Evolutionary conservation across 2,888 invertebrate species (phyloP), one percentile per base, ranked within the genome.

Genomic region (Spilarctia lutea): DNA sequence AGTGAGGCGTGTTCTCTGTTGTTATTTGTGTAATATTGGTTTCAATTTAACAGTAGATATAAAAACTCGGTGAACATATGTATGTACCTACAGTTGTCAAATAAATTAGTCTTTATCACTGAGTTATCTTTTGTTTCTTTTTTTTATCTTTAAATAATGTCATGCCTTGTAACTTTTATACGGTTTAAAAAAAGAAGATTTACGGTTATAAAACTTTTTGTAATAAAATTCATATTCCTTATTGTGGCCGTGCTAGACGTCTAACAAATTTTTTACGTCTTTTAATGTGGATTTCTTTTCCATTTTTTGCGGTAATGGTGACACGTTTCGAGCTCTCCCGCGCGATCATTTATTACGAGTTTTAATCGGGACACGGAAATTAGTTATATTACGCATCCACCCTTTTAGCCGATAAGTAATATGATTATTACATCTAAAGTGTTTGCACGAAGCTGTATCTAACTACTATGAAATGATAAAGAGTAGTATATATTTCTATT

Each of bases 331-430:
- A 83, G 90, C 82, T 86, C 84, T 88, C 90, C 86, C 88, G 52
- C 73, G 87, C 85, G 85, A 88, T 88, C 89, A 90, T 92, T 93
- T 92, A 90, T 91, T 91, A 93, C 90, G 90, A 91, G 89, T 91
- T 93, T 91, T 92, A 92, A 93, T 92, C 90, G 90, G 85, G 89
- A 90, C 90, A 86, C 88, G 90, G 90, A 92, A 91, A 93, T 93
- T 91, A 91, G 90, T 91, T 91, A 88, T 88, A 91, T 91, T 91
- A 89, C 83, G 85, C 86, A 84, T 89, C 87, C 89, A 90, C 90
- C 87, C 86, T 86, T 81, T 78, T 81, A 85, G 83, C 78, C 83
- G 85, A 83, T 87, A 88, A 83, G 88, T 4, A 63, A 89, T 91
- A 89, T 88, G 88, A 87, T 85, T 89, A 90, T 90, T 91, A 91